Evolutionary conservation across 30 jellyfish, hydroid and myxozoan genomes (phyloP).

Genomic region (Sanderia malayensis): DNA sequence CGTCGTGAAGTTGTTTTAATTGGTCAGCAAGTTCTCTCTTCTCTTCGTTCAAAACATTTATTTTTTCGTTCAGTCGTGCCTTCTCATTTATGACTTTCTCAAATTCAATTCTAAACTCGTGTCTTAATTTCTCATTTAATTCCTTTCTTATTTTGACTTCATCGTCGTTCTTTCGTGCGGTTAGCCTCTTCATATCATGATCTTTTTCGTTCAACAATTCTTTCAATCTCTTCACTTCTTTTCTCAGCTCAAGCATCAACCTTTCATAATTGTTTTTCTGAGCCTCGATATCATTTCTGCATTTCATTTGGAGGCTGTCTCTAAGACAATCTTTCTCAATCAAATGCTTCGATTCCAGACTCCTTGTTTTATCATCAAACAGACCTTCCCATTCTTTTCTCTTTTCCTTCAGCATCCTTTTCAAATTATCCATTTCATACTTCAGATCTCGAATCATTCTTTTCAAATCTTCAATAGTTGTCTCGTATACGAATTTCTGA

Average conservation of each 20-base stretch:
- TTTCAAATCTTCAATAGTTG: constrained; percentile 53
- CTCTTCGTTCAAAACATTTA: constrained; percentile 50
- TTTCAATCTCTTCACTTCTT: constrained; percentile 29
- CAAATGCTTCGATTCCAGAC: constrained; percentile 48
- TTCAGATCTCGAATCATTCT: constrained; percentile 47
- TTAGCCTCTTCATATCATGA: constrained; percentile 3
- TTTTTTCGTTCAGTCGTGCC: constrained; percentile 62
- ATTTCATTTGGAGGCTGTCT: constrained; percentile 41
- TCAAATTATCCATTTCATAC: constrained; percentile 43
- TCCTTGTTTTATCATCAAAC: constrained; percentile 44
- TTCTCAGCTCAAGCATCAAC: constrained; percentile 38
- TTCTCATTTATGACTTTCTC: constrained; percentile 47
- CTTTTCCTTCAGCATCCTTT: constrained; percentile 30
- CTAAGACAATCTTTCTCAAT: constrained; percentile 41
- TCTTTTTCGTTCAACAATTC: constrained; percentile 34
- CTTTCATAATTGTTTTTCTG: constrained; percentile 71
- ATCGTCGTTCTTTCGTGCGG: constrained; percentile 19
- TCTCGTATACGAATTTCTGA: constrained; percentile 50
- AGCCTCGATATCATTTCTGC: constrained; percentile 24
- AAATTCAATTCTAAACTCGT: constrained; percentile 53
- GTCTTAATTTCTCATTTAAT: constrained; percentile 32
- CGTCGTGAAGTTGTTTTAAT: constrained; percentile 40
- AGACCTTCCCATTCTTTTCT: constrained; percentile 36
- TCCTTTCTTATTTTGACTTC: constrained; percentile 44
- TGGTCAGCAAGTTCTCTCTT: constrained; percentile 47